phyloP scores from a whole-genome alignment of 2,113 vertebrate species.

The Fulmarus glacialis region DNA sequence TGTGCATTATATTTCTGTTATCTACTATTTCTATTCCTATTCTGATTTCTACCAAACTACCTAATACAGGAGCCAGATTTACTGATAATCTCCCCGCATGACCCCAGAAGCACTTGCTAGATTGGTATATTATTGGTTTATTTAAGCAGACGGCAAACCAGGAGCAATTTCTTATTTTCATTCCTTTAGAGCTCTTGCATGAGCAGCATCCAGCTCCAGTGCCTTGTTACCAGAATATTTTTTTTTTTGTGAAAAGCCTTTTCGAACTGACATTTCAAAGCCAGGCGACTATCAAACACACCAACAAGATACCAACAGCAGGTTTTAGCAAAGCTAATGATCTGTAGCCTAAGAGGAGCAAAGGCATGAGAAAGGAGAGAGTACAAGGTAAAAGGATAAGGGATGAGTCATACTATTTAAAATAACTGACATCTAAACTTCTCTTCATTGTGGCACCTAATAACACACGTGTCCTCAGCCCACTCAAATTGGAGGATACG shows the following conservation, averaged over 20 bases:
- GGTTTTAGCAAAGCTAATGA: conserved; percentile 35
- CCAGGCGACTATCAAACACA: neutral
- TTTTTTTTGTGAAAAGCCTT: neutral
- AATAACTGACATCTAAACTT: conserved; percentile 41
- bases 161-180: conserved; percentile 2
- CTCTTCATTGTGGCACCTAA: neutral
- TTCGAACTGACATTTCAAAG: conserved; percentile 38
- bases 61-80: neutral
- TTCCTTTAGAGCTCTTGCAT: neutral
- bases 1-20: neutral
- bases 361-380: conserved; percentile 14
- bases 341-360: neutral
- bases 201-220: neutral
- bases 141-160: neutral
- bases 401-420: conserved; percentile 36
- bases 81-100: neutral
- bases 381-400: conserved; percentile 17
- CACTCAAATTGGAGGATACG: neutral
- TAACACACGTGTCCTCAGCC: neutral
- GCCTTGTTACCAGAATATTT: neutral
- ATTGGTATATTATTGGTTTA: neutral
- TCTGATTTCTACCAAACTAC: neutral
- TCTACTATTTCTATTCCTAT: neutral
- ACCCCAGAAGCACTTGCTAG: neutral
- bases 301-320: conserved; percentile 8